Evolutionary conservation across 2,113 vertebrate species (phyloP).

Genomic region (Candoia aspera): DNA sequence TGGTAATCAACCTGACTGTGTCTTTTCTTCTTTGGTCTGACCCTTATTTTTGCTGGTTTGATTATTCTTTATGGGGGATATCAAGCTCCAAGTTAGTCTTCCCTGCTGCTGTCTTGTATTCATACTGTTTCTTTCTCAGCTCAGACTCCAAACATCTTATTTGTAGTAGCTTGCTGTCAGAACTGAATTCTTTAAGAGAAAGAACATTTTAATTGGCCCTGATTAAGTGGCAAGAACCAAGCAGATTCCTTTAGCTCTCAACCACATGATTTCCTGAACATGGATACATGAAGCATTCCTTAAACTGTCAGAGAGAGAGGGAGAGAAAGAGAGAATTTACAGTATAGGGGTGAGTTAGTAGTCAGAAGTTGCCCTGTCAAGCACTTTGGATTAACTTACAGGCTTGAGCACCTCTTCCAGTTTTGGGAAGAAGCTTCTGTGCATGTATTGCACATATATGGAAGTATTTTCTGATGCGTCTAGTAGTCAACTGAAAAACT

Average conservation of each 20-base stretch:
- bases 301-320: constrained; percentile 12
- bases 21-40: constrained; percentile 18
- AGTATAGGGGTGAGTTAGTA: no score
- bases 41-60: constrained; percentile 2
- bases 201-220: constrained; percentile 50
- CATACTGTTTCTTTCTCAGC: not conserved
- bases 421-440: no score
- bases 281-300: constrained; percentile 42
- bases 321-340: no score
- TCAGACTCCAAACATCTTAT: not conserved
- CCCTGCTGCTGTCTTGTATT: not conserved
- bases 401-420: no score
- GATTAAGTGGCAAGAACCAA: constrained; percentile 47
- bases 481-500: no score
- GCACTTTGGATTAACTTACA: no score
- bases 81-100: fast-evolving
- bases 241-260: constrained; percentile 50
- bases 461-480: no score
- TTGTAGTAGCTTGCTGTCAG: constrained; percentile 36
- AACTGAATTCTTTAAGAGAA: constrained; percentile 38
- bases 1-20: not conserved
- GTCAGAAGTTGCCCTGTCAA: no score
- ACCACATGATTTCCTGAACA: constrained; percentile 41
- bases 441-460: no score
- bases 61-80: not conserved